Conservation (phyloP, 2,888 invertebrate genomes). For the Caenorhabditis parvicauda region DNA sequence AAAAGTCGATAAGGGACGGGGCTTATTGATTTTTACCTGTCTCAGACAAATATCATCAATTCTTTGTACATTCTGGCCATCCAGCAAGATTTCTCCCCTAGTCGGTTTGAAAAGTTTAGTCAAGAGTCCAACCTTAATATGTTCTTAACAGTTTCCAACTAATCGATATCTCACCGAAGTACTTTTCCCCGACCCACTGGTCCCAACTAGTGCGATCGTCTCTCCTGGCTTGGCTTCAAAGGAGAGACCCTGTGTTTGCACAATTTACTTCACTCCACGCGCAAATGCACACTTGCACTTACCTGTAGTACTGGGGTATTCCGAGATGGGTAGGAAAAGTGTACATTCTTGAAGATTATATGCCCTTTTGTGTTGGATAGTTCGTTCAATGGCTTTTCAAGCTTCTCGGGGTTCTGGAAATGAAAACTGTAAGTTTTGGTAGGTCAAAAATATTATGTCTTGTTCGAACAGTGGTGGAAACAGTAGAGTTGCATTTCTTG, state of each 20-base stretch:
- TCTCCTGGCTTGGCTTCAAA: constrained; percentile 33
- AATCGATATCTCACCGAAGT: constrained; percentile 28
- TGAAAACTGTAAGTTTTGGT: background rate
- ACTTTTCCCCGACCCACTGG: constrained; percentile 48
- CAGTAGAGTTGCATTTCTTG: background rate
- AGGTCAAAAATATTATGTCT: constrained; percentile 11
- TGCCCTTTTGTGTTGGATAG: constrained; percentile 36
- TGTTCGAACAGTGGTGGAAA: constrained; percentile 11
- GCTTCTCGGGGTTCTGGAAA: background rate
- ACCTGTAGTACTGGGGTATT: constrained; percentile 20
- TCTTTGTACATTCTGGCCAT: constrained; percentile 31
- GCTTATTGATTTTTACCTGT: constrained; percentile 7
- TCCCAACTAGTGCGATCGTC: constrained; percentile 44
- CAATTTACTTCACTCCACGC: background rate
- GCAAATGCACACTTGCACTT: background rate
- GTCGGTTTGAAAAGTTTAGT: constrained; percentile 33
- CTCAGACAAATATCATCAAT: constrained; percentile 21
- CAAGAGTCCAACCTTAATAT: constrained; percentile 25
- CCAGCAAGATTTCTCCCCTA: constrained; percentile 32
- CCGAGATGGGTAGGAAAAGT: constrained; percentile 46
- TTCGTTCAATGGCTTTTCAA: constrained; percentile 5
- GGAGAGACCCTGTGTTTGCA: constrained; percentile 14
- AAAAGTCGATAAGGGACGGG: background rate
- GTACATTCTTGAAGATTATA: constrained; percentile 48
- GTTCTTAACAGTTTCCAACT: background rate